Percentiles rank a stretch among this genome's conserved stretches.
phyloP scores from a whole-genome alignment of 2,888 invertebrate genomes.

The Tribolium freemani region DNA sequence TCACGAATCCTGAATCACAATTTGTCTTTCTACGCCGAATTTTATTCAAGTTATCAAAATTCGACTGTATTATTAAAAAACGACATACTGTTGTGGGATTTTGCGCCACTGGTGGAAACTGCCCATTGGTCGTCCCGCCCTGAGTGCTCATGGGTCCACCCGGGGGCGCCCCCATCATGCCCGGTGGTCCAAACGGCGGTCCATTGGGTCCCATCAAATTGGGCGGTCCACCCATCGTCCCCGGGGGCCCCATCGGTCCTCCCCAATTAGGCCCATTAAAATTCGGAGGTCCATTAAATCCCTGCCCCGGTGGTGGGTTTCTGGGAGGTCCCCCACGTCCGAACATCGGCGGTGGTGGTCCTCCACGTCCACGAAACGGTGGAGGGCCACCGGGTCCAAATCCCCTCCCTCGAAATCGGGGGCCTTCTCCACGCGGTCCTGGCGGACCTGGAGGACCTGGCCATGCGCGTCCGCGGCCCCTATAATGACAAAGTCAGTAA shows the following conservation, averaged over 20 bases:
- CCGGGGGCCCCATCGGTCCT: constrained; percentile 72
- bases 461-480: constrained; percentile 65
- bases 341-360: constrained; percentile 71
- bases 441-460: constrained; percentile 66
- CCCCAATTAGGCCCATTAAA: constrained; percentile 77
- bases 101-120: constrained; percentile 35
- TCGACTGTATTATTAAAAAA: no score
- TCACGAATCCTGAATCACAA: no score
- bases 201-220: constrained; percentile 71
- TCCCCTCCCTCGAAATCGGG: constrained; percentile 78
- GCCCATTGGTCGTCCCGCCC: constrained; percentile 19
- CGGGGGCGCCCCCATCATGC: constrained; percentile 58
- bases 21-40: no score
- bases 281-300: constrained; percentile 72
- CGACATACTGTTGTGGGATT: constrained; percentile 30
- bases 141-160: constrained; percentile 53
- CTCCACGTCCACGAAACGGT: constrained; percentile 65
- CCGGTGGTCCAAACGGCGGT: constrained; percentile 65
- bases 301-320: constrained; percentile 67
- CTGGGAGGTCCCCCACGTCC: constrained; percentile 69
- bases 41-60: no score
- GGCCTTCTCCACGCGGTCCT: constrained; percentile 69
- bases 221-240: constrained; percentile 65
- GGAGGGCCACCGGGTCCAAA: constrained; percentile 72
- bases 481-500: constrained; percentile 32